A percentile compares a stretch with the other conserved stretches of the same genome.
phyloP scores from a whole-genome alignment of 2,888 invertebrate species.

The Drosophila testacea region DNA sequence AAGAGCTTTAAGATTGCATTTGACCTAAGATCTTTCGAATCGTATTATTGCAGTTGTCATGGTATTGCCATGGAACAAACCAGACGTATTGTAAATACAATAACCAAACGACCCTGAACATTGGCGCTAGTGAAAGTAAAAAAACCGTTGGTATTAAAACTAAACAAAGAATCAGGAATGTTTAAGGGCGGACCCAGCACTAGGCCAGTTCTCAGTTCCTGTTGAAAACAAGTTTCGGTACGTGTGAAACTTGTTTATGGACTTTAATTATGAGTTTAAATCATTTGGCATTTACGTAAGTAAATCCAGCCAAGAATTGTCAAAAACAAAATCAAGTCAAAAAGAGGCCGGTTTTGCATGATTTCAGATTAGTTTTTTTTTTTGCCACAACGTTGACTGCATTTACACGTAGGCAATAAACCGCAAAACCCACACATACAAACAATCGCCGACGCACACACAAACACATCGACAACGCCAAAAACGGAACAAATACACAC shows the following conservation, averaged over 20 bases:
- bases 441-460: not conserved
- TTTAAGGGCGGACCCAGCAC: constrained; percentile 27
- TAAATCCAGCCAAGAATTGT: constrained; percentile 47
- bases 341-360: constrained; percentile 47
- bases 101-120: constrained; percentile 54
- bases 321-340: constrained; percentile 23
- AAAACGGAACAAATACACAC: constrained; percentile 41
- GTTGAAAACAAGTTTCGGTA: constrained; percentile 36
- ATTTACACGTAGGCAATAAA: constrained; percentile 47
- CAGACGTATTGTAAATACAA: constrained; percentile 31
- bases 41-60: not conserved
- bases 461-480: constrained; percentile 20
- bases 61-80: constrained; percentile 2
- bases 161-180: constrained; percentile 30
- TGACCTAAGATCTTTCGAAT: not conserved
- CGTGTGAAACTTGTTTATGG: constrained; percentile 24
- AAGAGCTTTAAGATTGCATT: not conserved
- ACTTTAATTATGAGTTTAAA: constrained; percentile 3
- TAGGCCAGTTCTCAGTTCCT: constrained; percentile 47
- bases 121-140: constrained; percentile 52
- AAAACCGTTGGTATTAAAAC: constrained; percentile 7
- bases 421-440: constrained; percentile 18
- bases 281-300: constrained; percentile 45
- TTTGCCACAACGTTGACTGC: constrained; percentile 32
- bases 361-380: constrained; percentile 23